Evolutionary conservation across 2,797 vertebrate genomes (phyloP), one percentile per base, ranked within the genome.

Genomic region (Acomys russatus): DNA sequence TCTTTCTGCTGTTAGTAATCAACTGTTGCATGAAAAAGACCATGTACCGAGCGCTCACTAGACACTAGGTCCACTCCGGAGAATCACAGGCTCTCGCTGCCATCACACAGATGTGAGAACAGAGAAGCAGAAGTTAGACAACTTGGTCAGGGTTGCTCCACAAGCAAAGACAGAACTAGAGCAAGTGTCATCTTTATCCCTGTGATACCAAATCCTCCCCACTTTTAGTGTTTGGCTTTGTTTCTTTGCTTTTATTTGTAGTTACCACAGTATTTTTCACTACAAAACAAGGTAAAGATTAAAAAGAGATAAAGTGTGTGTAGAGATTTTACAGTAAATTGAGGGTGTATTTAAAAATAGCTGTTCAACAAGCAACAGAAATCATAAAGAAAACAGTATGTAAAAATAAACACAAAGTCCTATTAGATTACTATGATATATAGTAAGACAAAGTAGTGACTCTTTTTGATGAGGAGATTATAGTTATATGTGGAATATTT

Each of bases 321-420:
- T 66, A 51, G 18, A 63, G 7, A 59, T 71, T 77, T 88, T 64
- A 79, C 22, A 94, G 54, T 71, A 94, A 85, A 92, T 64, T 79
- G 25, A 82, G 22, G 38, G 28, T 66, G 1, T 77, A 22, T 73
- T 96, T 95, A 80, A 92, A 94, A 88, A 61, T 59, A 88, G 74
- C 17, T 61, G 35, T 25, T 88, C 86, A 88, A n/a, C 35, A 93
- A 94, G 22, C 22, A 82, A 89, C 23, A 86, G 54, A 93, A 94
- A 51, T 70, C 44, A 84, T 51, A 95, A 93, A 88, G 28, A 89
- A 95, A 84, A 83, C n/a, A 71, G 77, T 44, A 82, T 80, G 54
- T 38, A 8, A 85, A 94, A 86, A 68, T 33, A 90, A 91, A 90
- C 0, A 87, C 11, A 68, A 94, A 86, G 6, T 17, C 17, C 6